Percentiles rank a stretch among this genome's conserved stretches.
These are phyloP conservation scores for Pissodes strobi DNA, from an alignment of 1,140 invertebrate genomes.

Conservation along the genomic window DNA sequence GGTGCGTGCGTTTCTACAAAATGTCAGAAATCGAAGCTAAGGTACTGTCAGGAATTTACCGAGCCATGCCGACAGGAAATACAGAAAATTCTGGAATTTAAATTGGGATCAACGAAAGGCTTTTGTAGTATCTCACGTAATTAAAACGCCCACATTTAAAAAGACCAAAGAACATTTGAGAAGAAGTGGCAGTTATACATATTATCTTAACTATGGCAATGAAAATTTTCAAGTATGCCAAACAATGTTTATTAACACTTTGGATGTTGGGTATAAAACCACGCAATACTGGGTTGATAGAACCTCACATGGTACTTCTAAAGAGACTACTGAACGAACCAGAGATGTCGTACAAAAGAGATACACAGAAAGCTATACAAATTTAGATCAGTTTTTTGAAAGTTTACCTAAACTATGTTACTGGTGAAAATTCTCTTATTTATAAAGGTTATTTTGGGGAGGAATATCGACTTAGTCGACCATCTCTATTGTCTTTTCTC, in stretches of 20 bases:
- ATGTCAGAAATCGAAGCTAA: neutral
- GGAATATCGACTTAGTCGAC: too few relatives aligned
- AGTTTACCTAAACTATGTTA: constrained; percentile 6
- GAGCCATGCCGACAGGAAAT: neutral
- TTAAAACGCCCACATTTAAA: neutral
- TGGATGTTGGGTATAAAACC: neutral
- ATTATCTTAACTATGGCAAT: neutral
- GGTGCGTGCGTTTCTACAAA: neutral
- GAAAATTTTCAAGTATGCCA: neutral
- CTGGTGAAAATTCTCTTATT: too few relatives aligned
- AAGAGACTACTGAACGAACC: too few relatives aligned
- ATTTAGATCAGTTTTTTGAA: constrained; percentile 7
- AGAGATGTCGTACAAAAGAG: neutral
- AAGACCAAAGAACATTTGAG: neutral
- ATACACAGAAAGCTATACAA: neutral
- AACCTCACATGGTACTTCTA: neutral
- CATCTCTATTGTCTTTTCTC: too few relatives aligned
- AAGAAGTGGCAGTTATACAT: neutral
- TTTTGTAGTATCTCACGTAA: neutral
- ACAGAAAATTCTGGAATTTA: neutral
- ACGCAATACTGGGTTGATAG: neutral
- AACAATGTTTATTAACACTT: neutral
- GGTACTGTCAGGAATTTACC: neutral
- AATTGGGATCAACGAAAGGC: neutral
- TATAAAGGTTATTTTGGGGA: too few relatives aligned